A percentile compares a stretch with the other conserved stretches of the same genome.
These are phyloP conservation scores for Melolontha melolontha DNA, from an alignment of 2,888 invertebrate genomes.

Conservation along the genomic window DNA sequence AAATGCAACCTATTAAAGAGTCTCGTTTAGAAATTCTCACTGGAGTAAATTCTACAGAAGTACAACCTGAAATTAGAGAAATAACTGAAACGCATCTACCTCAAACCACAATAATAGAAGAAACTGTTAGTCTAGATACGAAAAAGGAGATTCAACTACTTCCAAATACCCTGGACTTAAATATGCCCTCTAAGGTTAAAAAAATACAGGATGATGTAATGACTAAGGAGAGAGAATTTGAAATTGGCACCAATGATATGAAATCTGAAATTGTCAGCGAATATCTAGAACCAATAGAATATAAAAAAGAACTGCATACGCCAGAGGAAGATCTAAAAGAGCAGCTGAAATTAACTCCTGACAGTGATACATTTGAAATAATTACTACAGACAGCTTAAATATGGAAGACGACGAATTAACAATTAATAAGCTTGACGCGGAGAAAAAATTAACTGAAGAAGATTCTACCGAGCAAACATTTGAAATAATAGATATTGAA, in stretches of 20 bases:
- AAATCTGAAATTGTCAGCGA: slow-evolving; percentile 1
- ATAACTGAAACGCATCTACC: no score
- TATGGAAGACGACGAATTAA: slow-evolving; percentile 8
- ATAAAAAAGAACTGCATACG: not conserved
- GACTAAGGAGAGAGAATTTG: not conserved
- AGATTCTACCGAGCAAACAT: slow-evolving; percentile 22
- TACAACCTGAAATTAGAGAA: no score
- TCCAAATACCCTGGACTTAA: no score
- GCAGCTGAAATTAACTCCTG: not conserved
- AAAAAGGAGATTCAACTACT: no score
- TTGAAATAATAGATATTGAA: slow-evolving; percentile 36
- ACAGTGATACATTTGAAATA: slow-evolving; percentile 12
- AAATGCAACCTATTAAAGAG: no score
- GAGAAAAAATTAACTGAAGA: slow-evolving; percentile 13
- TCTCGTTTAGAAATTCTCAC: no score
- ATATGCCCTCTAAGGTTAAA: no score
- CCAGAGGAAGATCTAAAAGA: not conserved
- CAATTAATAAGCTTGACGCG: not conserved
- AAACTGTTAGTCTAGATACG: no score
- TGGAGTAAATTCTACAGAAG: no score
- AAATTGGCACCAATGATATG: not conserved
- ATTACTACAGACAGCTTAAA: slow-evolving; percentile 29
- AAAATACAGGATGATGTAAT: no score
- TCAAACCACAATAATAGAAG: no score
- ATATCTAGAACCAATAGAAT: not conserved